Percentiles rank a stretch among this genome's conserved stretches.
Evolutionary conservation across 1,140 invertebrate species (phyloP).

Genomic region (Sinonovacula constricta): DNA sequence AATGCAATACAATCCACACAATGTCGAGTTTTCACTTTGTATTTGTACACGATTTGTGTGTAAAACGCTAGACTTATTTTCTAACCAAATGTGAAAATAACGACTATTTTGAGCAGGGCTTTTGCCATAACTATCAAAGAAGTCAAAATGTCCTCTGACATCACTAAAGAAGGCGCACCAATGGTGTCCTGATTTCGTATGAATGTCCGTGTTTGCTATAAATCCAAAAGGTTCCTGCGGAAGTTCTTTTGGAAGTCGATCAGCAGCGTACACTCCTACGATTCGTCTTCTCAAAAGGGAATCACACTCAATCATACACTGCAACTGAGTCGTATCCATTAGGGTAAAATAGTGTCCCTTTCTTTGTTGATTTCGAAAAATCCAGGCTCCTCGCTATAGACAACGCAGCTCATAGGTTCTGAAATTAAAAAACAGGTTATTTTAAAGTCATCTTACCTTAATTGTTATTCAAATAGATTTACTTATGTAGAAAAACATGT

Average conservation of each 20-base stretch:
- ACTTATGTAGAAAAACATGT: no score
- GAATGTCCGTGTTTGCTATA: constrained; percentile 10
- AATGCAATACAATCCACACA: no score
- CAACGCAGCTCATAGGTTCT: constrained; percentile 17
- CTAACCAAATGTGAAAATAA: no score
- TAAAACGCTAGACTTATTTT: neutral
- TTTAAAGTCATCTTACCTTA: no score
- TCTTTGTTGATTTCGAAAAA: no score
- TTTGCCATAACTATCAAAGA: no score
- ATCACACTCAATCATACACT: constrained; percentile 26
- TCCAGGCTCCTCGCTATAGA: no score
- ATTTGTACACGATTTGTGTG: constrained; percentile 11
- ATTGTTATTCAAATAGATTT: no score
- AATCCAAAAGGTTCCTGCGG: constrained; percentile 21
- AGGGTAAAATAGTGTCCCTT: constrained; percentile 10
- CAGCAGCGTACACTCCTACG: constrained; percentile 9
- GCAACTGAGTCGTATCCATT: constrained; percentile 31
- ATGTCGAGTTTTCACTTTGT: no score
- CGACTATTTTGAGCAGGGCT: constrained; percentile 18
- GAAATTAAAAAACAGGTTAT: no score
- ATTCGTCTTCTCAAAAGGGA: constrained; percentile 8
- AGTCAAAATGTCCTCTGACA: no score
- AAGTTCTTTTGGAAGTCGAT: constrained; percentile 7
- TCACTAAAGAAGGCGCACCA: constrained; percentile 22
- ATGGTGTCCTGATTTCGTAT: neutral